Evolutionary conservation across 2,797 vertebrate species (phyloP), one percentile per base, ranked within the genome.

Genomic region (Synanceia verrucosa): DNA sequence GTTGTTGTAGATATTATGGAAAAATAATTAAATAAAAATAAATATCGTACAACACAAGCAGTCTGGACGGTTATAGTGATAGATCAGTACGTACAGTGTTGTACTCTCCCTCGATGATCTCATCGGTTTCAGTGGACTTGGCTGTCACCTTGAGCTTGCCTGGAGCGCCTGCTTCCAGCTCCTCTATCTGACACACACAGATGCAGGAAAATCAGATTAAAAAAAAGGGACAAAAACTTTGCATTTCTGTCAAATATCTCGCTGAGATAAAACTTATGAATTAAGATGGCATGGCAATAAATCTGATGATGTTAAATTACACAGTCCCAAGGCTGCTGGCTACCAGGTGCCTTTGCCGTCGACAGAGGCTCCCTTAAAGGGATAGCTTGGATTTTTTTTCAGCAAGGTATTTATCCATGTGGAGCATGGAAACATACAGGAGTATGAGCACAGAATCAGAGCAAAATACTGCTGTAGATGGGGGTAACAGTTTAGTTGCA

Each of bases 141-240:
- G 97, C 96, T 1, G 93, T 93, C 50, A 99, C 96, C 88, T 95
- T 98, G 84, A 99, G 89, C 85, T 90, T 95, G 62, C 97, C 97
- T 2, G 98, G 97, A 60, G 90, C 91, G 41, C 97, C 97, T 52
- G 94, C 94, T 74, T 99, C 96, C 89, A 99, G 84, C 91, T 96
- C 93, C 46, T 97, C 95, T 44, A 99, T 58, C 98, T 99, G 82
- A 81, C 13, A 36, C 24, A 28, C 18, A 82, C 19, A 82, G 3
- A 65, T 2, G 1, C 4, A 44, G 26, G 1, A 9, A 21, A 34
- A n/a, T 64, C 59, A 76, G 33, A 57, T 3, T 8, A 7, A 29
- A 44, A n/a, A 14, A 19, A 23, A 23, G 21, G 6, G 26, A 41
- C 13, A 12, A 21, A 23, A 19, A 26, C 4, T 24, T 19, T 41